Evolutionary conservation across 2,888 invertebrate genomes (phyloP).

Genomic region (Eugnorisma glareosa): DNA sequence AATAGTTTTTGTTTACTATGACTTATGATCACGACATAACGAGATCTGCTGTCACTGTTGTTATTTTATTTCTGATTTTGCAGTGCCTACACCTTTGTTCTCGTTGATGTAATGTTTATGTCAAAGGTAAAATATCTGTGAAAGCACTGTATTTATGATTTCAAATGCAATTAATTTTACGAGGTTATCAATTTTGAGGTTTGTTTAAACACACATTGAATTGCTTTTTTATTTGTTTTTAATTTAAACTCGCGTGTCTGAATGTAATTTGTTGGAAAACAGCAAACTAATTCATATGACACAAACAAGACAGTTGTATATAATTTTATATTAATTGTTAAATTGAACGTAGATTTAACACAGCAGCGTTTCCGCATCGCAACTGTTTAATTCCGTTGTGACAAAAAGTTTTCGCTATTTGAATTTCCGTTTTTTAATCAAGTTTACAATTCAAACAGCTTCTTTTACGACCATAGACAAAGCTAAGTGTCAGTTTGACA

Average conservation of each 20-base stretch:
- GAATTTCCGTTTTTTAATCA: constrained; percentile 3
- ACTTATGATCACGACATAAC: constrained; percentile 58
- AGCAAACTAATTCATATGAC: not conserved
- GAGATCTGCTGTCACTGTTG: constrained; percentile 6
- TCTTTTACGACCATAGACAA: not conserved
- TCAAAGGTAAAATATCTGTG: not conserved
- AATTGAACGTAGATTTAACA: constrained; percentile 8
- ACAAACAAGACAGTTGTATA: not conserved
- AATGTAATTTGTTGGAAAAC: not conserved
- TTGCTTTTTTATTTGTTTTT: constrained; percentile 34
- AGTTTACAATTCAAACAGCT: not conserved
- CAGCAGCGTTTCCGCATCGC: constrained; percentile 1
- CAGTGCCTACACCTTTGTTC: not conserved
- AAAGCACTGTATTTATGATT: constrained; percentile 26
- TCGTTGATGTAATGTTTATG: not conserved
- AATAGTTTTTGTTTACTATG: constrained; percentile 68
- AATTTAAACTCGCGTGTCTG: constrained; percentile 43
- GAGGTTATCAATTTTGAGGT: constrained; percentile 58
- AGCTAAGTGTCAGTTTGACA: constrained; percentile 28
- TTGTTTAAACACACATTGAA: constrained; percentile 47
- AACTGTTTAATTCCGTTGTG: constrained; percentile 12
- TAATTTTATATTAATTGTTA: not conserved
- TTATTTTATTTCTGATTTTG: not conserved
- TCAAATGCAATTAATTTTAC: constrained; percentile 59
- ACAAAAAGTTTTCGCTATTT: constrained; percentile 2